Evolutionary conservation across 2,888 invertebrate species (phyloP), one percentile per base, ranked within the genome.

Genomic region (Amaurobius ferox): DNA sequence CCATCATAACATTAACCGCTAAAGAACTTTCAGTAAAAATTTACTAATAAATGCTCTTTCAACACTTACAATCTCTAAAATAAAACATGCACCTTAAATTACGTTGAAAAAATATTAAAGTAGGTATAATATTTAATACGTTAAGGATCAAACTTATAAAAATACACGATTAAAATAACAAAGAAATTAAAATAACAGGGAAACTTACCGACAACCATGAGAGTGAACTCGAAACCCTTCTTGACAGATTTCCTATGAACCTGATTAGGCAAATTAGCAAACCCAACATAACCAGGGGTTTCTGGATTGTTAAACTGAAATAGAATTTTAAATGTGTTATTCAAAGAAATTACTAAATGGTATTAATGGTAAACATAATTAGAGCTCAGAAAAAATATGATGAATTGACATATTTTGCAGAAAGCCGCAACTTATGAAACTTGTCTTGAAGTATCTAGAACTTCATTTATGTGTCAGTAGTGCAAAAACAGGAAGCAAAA

Each of bases 191-290:
- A 11, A 16, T 44, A 44, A 16, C 44, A 44, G 16, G 6, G 11
- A 11, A 7, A 44, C 92, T 89, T 90, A 92, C 93, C 97, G 9
- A 97, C 98, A 78, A 98, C 98, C 98, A 98, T 98, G 13, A 98
- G 92, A 0, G 98, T 98, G 91, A 98, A 98, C 92, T 98, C 98
- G 91, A 98, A 98, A 28, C 98, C 98, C 91, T 98, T 98, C 92
- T 98, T 98, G 76, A 98, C 98, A 0, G 97, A 98, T 92, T 98
- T 98, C 88, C 98, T 93, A 91, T 98, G 98, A 30, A 98, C 98
- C 92, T 98, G 98, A 92, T 98, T 98, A 0, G 98, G 98, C 48
- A 98, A 92, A 93, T 98, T 98, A 72, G 98, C 98, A 92, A 97
- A 97, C 1, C 97, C 97, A 44, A 97, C 93, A 92, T 98, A 98